A percentile compares a stretch with the other conserved stretches of the same genome.
phyloP scores from a whole-genome alignment of 2,888 invertebrate species.

The Octonoba sinensis region DNA sequence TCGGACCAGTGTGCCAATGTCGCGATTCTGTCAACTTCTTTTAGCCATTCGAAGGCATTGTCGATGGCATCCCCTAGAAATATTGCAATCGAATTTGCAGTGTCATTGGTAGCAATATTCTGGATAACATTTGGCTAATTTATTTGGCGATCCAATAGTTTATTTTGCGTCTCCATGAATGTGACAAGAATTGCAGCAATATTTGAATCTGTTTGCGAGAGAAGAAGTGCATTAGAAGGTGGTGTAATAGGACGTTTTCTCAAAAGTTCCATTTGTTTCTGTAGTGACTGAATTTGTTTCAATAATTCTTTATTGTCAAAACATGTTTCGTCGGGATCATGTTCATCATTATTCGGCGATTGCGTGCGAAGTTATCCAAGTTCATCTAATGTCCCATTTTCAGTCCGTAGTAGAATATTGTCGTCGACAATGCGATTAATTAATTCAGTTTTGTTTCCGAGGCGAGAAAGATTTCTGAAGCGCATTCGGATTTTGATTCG shows the following conservation, averaged over 20 bases:
- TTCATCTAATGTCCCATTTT: too few relatives aligned
- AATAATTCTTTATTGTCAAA: background rate
- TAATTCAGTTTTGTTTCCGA: too few relatives aligned
- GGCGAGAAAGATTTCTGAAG: too few relatives aligned
- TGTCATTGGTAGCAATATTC: background rate
- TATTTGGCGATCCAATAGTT: slow-evolving; percentile 16
- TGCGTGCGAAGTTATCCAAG: too few relatives aligned
- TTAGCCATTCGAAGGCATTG: background rate
- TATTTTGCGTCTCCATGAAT: slow-evolving; percentile 10
- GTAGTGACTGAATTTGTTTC: too few relatives aligned
- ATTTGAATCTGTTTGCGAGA: background rate
- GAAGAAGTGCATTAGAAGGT: background rate
- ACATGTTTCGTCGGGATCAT: too few relatives aligned
- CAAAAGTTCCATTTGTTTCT: background rate
- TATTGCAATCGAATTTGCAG: background rate
- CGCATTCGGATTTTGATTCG: too few relatives aligned
- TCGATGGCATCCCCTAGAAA: background rate
- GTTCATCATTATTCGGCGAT: too few relatives aligned
- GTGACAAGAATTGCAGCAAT: background rate
- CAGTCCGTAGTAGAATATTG: too few relatives aligned
- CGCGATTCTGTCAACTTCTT: too few relatives aligned
- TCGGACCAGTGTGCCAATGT: background rate
- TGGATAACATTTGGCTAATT: background rate
- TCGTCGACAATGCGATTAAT: too few relatives aligned
- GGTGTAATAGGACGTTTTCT: background rate